Evolutionary conservation across 2,797 vertebrate genomes (phyloP).

Genomic region (Naso thynnoides): DNA sequence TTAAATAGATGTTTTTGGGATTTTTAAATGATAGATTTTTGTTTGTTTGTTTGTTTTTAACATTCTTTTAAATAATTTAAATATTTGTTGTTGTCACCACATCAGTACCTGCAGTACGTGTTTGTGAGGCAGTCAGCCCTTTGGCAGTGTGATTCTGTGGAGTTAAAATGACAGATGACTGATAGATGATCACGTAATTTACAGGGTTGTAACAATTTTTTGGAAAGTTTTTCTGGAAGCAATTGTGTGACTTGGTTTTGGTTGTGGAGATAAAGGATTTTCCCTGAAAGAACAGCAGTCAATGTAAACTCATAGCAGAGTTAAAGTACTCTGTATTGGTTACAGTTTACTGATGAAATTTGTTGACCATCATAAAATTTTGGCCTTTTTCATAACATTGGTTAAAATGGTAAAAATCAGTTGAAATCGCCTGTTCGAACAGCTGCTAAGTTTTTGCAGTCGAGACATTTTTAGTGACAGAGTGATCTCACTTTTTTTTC

Average conservation of each 20-base stretch:
- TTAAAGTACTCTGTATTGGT: no score
- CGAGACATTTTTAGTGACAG: no score
- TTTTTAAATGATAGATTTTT: slow-evolving; percentile 30
- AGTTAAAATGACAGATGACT: neutral
- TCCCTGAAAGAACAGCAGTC: neutral
- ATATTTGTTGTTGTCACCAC: slow-evolving; percentile 7
- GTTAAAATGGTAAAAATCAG: no score
- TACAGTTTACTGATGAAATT: no score
- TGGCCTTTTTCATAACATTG: no score
- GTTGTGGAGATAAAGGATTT: neutral
- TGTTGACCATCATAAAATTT: no score
- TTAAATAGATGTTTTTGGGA: slow-evolving; percentile 26
- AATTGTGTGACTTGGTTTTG: neutral
- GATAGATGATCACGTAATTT: neutral
- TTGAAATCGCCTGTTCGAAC: no score
- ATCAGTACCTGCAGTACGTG: slow-evolving; percentile 4
- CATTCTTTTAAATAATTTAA: slow-evolving; percentile 35
- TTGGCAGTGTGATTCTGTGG: neutral
- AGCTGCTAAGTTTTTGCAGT: no score
- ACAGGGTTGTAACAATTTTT: neutral
- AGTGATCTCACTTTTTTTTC: no score
- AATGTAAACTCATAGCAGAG: no score
- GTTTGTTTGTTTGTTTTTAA: slow-evolving; percentile 16
- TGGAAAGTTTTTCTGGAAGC: neutral
- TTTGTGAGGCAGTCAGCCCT: neutral